phyloP scores from a whole-genome alignment of 2,113 vertebrate species.

The Phalacrocorax carbo region DNA sequence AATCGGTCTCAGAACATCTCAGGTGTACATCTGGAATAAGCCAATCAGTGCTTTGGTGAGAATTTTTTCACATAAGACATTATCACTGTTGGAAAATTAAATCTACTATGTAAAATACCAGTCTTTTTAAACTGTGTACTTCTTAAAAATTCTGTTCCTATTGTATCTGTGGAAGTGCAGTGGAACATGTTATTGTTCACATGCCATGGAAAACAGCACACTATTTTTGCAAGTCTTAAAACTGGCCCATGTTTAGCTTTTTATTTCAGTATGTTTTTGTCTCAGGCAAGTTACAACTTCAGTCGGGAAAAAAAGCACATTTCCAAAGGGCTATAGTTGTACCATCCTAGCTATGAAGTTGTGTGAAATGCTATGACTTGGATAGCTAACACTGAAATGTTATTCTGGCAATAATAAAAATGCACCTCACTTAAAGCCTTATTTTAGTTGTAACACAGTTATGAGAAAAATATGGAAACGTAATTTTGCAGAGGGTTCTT shows the following conservation, averaged over 20 bases:
- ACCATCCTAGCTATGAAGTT: background rate
- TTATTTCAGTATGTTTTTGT: background rate
- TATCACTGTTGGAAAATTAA: background rate
- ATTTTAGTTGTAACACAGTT: background rate
- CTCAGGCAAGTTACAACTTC: slow-evolving; percentile 43
- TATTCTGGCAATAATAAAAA: background rate
- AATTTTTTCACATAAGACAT: background rate
- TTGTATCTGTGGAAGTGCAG: background rate
- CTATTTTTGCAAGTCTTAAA: background rate
- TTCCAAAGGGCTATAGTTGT: slow-evolving; percentile 35
- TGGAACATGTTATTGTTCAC: background rate
- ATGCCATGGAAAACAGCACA: background rate
- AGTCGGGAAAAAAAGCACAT: slow-evolving; percentile 34
- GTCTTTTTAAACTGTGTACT: background rate
- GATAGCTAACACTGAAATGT: background rate
- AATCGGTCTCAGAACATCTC: background rate
- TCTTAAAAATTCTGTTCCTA: background rate
- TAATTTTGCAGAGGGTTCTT: background rate
- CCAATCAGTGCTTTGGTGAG: background rate
- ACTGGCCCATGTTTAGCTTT: background rate
- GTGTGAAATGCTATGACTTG: slow-evolving; percentile 48
- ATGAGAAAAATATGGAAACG: background rate
- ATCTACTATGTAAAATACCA: background rate
- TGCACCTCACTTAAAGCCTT: background rate
- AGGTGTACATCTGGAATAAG: background rate